Base-by-base conservation (phyloP, 2,797 vertebrate genomes). In the Esox masquinongy region DNA sequence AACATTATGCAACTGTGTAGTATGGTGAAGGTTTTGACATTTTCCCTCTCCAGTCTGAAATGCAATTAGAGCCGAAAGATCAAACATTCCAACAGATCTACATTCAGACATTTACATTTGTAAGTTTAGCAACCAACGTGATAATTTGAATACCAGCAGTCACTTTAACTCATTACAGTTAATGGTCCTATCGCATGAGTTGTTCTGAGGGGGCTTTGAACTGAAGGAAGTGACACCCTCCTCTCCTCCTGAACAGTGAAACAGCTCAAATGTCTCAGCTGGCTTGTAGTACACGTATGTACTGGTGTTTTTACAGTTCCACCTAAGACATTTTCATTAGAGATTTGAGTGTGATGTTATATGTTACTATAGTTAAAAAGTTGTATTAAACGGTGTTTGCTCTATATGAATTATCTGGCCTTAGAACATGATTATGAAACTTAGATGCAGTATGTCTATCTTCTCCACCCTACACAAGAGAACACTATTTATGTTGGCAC, bases 121-220 rank as follows among this genome's bases (percentile, higher is more conserved):
- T 31, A 68, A 36, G 31, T 72, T 61, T 43, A 14, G 71, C 53
- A 34, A 53, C 47, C 43, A 9, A 26, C 34, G n/a, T 72, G 71
- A 61, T 61, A 16, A 61, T 72, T 19, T 36, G 31, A 72, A 72
- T 59, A 72, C 50, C 71, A 61, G 71, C 51, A 61, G 71, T 72
- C 17, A 59, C 17, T 34, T 72, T 72, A 73, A 43, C 71, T 73
- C 71, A 73, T 73, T 61, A 73, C 71, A 59, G 11, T 2, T 73
- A 61, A 73, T 61, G 36, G 53, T 9, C 51, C n/a, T 39, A 43
- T 61, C 53, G 51, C 71, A 43, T 73, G 71, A 73, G 71, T 39
- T 24, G 53, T 73, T 73, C 36, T 59, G 36, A 61, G 34, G 6
- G 51, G 14, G 49, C 49, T 56, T 22, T 43, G 68, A 17, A 39